Percentiles rank a stretch among this genome's conserved stretches.
Evolutionary conservation across 2,797 vertebrate genomes (phyloP).

Genomic region (Dipus sagitta): DNA sequence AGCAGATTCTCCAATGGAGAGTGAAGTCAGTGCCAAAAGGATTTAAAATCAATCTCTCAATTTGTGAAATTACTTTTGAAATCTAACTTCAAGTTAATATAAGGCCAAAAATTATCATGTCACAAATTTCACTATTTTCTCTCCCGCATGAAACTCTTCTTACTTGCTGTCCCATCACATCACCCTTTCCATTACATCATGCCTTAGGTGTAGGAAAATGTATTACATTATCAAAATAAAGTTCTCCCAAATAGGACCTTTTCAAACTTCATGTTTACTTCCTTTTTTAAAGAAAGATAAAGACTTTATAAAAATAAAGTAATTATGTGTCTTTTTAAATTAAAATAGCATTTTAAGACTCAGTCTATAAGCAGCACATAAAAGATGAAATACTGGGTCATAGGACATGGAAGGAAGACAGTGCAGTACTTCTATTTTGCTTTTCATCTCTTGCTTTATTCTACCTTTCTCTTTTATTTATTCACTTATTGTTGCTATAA

Average conservation of each 20-base stretch:
- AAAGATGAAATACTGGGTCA: neutral
- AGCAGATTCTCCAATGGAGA: no score
- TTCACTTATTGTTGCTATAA: constrained; percentile 39
- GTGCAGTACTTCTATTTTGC: neutral
- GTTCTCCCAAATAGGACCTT: neutral
- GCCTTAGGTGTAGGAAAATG: neutral
- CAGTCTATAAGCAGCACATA: neutral
- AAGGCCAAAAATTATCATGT: neutral
- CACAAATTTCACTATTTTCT: neutral
- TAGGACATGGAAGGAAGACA: neutral
- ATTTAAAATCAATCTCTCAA: neutral
- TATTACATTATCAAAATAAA: neutral
- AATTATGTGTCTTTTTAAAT: constrained; percentile 9
- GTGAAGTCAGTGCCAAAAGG: no score
- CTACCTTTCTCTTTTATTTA: constrained; percentile 23
- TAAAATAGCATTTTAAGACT: constrained; percentile 26
- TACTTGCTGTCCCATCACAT: neutral
- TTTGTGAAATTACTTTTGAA: constrained; percentile 19
- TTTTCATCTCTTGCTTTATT: constrained; percentile 2
- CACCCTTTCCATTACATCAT: neutral
- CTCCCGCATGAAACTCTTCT: neutral
- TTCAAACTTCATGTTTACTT: neutral
- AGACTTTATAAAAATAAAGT: constrained; percentile 7
- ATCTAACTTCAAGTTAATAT: constrained; percentile 29
- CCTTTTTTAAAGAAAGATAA: constrained; percentile 40